Conservation (phyloP, 2,888 invertebrate genomes). For the Trimorus sp. region DNA sequence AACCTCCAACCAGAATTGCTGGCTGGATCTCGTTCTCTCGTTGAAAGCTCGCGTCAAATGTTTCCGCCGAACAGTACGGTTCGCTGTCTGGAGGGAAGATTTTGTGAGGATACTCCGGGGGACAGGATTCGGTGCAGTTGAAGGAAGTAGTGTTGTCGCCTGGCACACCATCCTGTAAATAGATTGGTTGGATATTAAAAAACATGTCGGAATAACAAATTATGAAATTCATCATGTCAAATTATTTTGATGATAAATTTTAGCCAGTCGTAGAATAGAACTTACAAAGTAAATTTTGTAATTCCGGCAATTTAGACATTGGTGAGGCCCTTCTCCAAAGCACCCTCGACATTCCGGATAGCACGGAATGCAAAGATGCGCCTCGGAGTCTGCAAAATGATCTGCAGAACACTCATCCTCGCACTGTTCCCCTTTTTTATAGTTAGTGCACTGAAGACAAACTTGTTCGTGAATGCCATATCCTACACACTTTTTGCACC, state of each 20-base stretch:
- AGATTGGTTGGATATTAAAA: too few species aligned
- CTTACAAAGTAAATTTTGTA: slow-evolving; percentile 86
- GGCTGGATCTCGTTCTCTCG: slow-evolving; percentile 77
- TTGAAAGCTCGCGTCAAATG: slow-evolving; percentile 79
- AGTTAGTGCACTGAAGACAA: slow-evolving; percentile 93
- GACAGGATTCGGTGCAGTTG: slow-evolving; percentile 93
- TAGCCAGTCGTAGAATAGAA: not conserved
- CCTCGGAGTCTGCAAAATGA: slow-evolving; percentile 90
- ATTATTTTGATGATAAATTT: too few species aligned
- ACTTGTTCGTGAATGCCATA: slow-evolving; percentile 93
- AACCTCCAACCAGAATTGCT: slow-evolving; percentile 82
- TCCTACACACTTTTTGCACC: slow-evolving; percentile 93
- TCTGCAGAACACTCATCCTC: slow-evolving; percentile 94
- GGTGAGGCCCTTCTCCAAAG: slow-evolving; percentile 88
- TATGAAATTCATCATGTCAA: too few species aligned
- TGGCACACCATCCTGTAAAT: slow-evolving; percentile 82
- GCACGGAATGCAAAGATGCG: slow-evolving; percentile 89
- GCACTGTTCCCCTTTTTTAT: slow-evolving; percentile 93
- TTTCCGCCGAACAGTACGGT: slow-evolving; percentile 89
- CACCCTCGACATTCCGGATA: slow-evolving; percentile 93
- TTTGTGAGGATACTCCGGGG: slow-evolving; percentile 89
- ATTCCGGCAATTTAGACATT: slow-evolving; percentile 90
- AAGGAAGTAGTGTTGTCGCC: slow-evolving; percentile 87
- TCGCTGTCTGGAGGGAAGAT: slow-evolving; percentile 89
- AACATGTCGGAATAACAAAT: too few species aligned